Base-by-base conservation (phyloP, 2,888 invertebrate species). In the Diabrotica balteata region DNA sequence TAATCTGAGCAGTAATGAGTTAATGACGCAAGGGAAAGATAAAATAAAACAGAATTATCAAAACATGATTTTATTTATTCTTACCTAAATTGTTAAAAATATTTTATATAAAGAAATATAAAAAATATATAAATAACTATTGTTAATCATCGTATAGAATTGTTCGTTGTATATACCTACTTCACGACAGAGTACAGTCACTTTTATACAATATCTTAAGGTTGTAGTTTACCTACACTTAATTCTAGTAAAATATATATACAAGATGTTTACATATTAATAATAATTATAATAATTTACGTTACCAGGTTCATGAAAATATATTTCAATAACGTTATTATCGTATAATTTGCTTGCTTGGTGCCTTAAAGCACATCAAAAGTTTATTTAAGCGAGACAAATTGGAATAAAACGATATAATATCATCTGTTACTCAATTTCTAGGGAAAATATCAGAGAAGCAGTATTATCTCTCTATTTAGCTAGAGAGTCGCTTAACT, bases 151-250 rank as follows among this genome's bases (percentile, higher is more conserved):
- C 4, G 32, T 32, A 32, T 32, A 32, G 42, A 49, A 10, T 64
- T 46, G 58, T 64, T 64, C 64, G 64, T 64, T 64, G 64, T 64
- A 52, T 46, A 51, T 59, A 64, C 64, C 64, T 64, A 62, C 62
- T 11, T 55, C 54, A 62, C 8, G 49, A 62, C 47, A 55, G 55
- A 62, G 49, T 62, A 61, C 61, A 62, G 62, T 62, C 62, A 55
- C 45, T 61, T 62, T 62, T 62, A 49, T 62, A 62, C 62, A 62
- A 49, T 49, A 43, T 47, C n/a, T 17, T 46, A 53, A 46, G n/a
- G 32, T 17, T 32, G 32, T 32, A 32, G 32, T 43, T 60, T 47
- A 11, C 43, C 49, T 4, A 9, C 49, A 59, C 43, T 49, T 55
- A 54, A 44, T 11, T 17, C 11, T 62, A 42, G 42, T 17, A 55